Conservation (phyloP, 1,140 invertebrate genomes). For the Formica exsecta region DNA sequence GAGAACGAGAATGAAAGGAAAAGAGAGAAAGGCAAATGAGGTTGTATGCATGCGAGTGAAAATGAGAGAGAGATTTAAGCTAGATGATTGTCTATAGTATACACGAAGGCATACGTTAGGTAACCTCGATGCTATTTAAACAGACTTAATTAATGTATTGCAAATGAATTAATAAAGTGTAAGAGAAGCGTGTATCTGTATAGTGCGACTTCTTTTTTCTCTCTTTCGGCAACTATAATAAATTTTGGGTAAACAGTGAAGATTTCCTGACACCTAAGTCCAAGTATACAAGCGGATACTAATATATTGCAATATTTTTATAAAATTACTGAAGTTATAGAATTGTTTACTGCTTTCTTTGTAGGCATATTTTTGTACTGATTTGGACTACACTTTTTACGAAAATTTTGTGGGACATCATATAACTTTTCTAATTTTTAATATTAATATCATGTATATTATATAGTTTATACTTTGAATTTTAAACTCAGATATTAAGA, state of each 20-base stretch:
- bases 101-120: slow-evolving; percentile 83
- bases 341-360: too few species aligned
- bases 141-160: slow-evolving; percentile 87
- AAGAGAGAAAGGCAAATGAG: slow-evolving; percentile 58
- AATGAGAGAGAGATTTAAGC: slow-evolving; percentile 69
- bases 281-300: neutral
- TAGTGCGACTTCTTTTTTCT: slow-evolving; percentile 66
- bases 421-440: too few species aligned
- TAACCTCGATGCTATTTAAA: slow-evolving; percentile 85
- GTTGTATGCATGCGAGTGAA: slow-evolving; percentile 64
- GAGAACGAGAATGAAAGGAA: slow-evolving; percentile 46
- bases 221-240: slow-evolving; percentile 41
- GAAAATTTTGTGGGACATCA: too few species aligned
- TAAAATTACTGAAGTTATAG: too few species aligned
- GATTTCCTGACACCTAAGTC: neutral
- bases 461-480: too few species aligned
- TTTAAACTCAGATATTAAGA: too few species aligned
- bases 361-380: too few species aligned
- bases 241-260: neutral
- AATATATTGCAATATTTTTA: neutral
- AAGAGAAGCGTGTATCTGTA: slow-evolving; percentile 85
- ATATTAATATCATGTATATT: too few species aligned
- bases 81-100: slow-evolving; percentile 86
- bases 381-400: too few species aligned
- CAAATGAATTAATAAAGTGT: slow-evolving; percentile 87